These are phyloP conservation scores for Pelobates fuscus DNA, from an alignment of 2,113 vertebrate species.

Conservation along the genomic window DNA sequence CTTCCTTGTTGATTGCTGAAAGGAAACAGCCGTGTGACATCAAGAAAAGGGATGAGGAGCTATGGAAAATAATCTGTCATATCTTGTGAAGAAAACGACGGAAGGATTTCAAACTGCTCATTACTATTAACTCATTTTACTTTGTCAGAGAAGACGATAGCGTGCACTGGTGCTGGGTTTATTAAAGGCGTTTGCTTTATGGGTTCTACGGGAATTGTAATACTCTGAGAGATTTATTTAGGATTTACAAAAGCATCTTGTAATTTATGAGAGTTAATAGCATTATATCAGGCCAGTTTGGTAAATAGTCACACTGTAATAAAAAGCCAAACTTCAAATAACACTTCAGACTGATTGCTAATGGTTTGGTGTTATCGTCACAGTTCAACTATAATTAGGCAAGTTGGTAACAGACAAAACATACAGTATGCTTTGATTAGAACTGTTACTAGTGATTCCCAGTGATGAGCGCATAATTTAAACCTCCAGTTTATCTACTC, in stretches of 20 bases:
- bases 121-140: too few species aligned
- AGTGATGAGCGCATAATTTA: not conserved
- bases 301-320: slow-evolving; percentile 1
- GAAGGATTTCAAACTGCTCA: too few species aligned
- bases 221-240: not conserved
- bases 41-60: too few species aligned
- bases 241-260: not conserved
- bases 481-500: not conserved
- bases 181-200: not conserved
- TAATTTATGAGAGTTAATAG: not conserved
- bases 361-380: not conserved
- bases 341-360: not conserved
- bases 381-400: not conserved
- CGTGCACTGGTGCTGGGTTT: too few species aligned
- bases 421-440: too few species aligned
- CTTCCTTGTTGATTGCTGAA: too few species aligned
- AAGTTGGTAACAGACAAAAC: not conserved
- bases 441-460: too few species aligned
- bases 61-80: too few species aligned
- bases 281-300: not conserved
- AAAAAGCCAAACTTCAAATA: not conserved
- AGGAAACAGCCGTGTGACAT: too few species aligned
- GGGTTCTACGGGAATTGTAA: not conserved
- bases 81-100: too few species aligned
- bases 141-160: too few species aligned